These are phyloP conservation scores for Pseudeuparius sepicola DNA, from an alignment of 2,888 invertebrate genomes.

Conservation along the genomic window DNA sequence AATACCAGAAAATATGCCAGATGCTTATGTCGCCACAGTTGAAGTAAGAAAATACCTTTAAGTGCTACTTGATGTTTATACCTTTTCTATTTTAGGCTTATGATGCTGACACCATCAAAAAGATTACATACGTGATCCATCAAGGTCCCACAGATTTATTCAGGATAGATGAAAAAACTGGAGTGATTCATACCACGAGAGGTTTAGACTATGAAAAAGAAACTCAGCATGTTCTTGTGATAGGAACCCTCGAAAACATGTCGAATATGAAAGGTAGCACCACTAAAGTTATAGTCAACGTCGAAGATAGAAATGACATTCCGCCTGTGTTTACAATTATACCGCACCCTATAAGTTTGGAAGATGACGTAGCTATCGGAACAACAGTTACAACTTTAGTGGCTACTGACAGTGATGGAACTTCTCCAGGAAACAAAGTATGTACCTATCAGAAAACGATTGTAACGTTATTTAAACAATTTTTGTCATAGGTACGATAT, in stretches of 20 bases:
- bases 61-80: neutral
- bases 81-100: conserved; percentile 47
- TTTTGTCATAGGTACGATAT: conserved; percentile 46
- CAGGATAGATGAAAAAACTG: conserved; percentile 70
- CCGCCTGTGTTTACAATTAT: conserved; percentile 78
- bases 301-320: conserved; percentile 81
- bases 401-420: conserved; percentile 77
- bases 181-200: conserved; percentile 64
- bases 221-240: conserved; percentile 59
- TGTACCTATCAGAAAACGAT: neutral
- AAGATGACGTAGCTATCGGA: conserved; percentile 75
- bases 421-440: conserved; percentile 72
- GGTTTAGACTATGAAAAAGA: conserved; percentile 72
- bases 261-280: conserved; percentile 58
- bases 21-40: conserved; percentile 69
- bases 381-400: conserved; percentile 66
- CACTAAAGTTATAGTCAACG: conserved; percentile 62
- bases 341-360: conserved; percentile 71
- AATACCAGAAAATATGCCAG: conserved; percentile 78
- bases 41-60: conserved; percentile 42
- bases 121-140: conserved; percentile 74
- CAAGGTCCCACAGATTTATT: conserved; percentile 76
- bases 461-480: neutral
- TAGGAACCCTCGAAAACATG: conserved; percentile 78
- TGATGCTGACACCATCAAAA: conserved; percentile 71